phyloP scores from a whole-genome alignment of 2,888 invertebrate species.

The Leptopilina syphax region DNA sequence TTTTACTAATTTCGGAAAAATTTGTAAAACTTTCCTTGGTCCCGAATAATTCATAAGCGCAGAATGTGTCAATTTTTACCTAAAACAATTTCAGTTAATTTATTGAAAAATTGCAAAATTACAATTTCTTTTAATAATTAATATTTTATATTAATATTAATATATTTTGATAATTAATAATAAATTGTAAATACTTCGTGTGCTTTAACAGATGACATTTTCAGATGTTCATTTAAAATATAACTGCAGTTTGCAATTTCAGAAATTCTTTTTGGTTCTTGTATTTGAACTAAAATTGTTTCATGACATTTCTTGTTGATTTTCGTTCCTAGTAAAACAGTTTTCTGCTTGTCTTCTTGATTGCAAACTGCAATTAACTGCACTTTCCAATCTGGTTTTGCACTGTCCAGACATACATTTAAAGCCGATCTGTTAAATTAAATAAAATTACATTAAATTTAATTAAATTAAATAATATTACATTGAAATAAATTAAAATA shows the following conservation, averaged over 20 bases:
- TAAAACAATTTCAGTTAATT: slow-evolving; percentile 11
- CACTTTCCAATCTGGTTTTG: slow-evolving; percentile 28
- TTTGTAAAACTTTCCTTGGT: slow-evolving; percentile 46
- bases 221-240: slow-evolving; percentile 32
- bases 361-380: slow-evolving; percentile 51
- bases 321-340: slow-evolving; percentile 46
- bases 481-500: too few species aligned
- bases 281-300: slow-evolving; percentile 45
- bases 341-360: slow-evolving; percentile 40
- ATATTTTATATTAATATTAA: too few species aligned
- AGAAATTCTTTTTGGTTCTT: slow-evolving; percentile 43
- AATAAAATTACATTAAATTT: neutral
- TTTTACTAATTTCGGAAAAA: slow-evolving; percentile 26
- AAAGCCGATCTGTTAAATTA: slow-evolving; percentile 12
- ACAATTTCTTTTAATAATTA: too few species aligned
- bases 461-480: too few species aligned
- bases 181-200: slow-evolving; percentile 31
- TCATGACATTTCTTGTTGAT: slow-evolving; percentile 44
- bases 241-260: slow-evolving; percentile 37
- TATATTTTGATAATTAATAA: neutral
- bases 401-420: slow-evolving; percentile 21
- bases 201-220: neutral
- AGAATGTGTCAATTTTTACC: slow-evolving; percentile 39
- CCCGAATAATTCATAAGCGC: slow-evolving; percentile 52
- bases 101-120: too few species aligned